Conservation (phyloP, 2,797 vertebrate genomes). For the Siniperca obscura region DNA sequence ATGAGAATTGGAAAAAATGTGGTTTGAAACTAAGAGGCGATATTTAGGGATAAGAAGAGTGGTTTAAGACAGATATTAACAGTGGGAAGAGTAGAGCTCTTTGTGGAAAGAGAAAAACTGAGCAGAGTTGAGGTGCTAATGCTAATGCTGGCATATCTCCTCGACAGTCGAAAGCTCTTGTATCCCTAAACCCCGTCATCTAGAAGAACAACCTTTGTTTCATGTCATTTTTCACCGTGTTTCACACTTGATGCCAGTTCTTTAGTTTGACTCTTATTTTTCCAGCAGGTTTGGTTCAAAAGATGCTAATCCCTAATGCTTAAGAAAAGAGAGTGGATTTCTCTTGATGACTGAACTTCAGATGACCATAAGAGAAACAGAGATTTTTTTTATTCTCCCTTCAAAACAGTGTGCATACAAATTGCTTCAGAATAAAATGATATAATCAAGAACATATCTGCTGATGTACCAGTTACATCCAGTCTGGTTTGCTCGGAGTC, state of each 20-base stretch:
- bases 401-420: neutral
- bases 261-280: neutral
- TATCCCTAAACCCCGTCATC: neutral
- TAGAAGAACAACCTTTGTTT: neutral
- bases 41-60: neutral
- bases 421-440: neutral
- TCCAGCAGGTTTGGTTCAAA: neutral
- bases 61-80: slow-evolving; percentile 5
- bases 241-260: neutral
- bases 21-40: slow-evolving; percentile 7
- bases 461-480: neutral
- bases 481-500: neutral
- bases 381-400: slow-evolving; percentile 1
- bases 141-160: slow-evolving; percentile 4
- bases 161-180: neutral
- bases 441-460: neutral
- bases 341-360: slow-evolving; percentile 22
- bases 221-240: neutral
- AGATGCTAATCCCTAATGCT: neutral
- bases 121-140: neutral
- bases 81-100: slow-evolving; percentile 8
- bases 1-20: slow-evolving; percentile 23
- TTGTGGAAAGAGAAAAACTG: neutral
- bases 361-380: slow-evolving; percentile 8
- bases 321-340: neutral